Percentiles rank a stretch among this genome's conserved stretches.
These are phyloP conservation scores for Temnopleurus reevesii DNA, from an alignment of 53 echinoderm and acorn worm species.

Conservation along the genomic window DNA sequence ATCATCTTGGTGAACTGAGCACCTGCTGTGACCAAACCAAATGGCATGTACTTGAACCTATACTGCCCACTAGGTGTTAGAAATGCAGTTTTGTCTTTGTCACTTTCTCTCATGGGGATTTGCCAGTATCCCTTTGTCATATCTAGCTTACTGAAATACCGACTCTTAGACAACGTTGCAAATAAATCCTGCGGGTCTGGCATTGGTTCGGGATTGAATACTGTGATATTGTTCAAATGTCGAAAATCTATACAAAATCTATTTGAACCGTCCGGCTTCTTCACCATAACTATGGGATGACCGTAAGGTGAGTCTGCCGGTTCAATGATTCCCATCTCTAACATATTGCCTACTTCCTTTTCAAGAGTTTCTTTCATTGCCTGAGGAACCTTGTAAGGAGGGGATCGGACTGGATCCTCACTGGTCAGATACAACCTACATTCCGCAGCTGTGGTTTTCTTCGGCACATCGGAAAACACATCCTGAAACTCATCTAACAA, in stretches of 20 bases:
- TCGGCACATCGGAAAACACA: constrained; percentile 61
- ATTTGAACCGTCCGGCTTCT: constrained; percentile 36
- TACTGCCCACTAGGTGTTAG: constrained; percentile 64
- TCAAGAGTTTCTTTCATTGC: not conserved
- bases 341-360: constrained; percentile 1
- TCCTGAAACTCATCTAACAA: constrained; percentile 22
- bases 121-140: constrained; percentile 66
- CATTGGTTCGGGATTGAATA: constrained; percentile 43
- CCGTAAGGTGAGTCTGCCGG: constrained; percentile 26
- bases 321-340: constrained; percentile 25
- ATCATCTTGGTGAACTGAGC: constrained; percentile 70
- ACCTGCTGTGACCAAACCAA: constrained; percentile 71
- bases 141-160: constrained; percentile 29
- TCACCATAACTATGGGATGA: constrained; percentile 39
- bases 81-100: constrained; percentile 67
- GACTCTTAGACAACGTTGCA: not conserved
- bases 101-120: constrained; percentile 58
- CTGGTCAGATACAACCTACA: constrained; percentile 31
- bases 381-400: constrained; percentile 27
- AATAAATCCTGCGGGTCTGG: constrained; percentile 12
- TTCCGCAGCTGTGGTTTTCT: constrained; percentile 52
- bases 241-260: constrained; percentile 38
- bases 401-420: constrained; percentile 21
- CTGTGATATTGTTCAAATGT: not conserved
- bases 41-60: constrained; percentile 75